These are phyloP conservation scores for Gymnosoma rotundatum DNA, from an alignment of 2,888 invertebrate species.

Conservation along the genomic window DNA sequence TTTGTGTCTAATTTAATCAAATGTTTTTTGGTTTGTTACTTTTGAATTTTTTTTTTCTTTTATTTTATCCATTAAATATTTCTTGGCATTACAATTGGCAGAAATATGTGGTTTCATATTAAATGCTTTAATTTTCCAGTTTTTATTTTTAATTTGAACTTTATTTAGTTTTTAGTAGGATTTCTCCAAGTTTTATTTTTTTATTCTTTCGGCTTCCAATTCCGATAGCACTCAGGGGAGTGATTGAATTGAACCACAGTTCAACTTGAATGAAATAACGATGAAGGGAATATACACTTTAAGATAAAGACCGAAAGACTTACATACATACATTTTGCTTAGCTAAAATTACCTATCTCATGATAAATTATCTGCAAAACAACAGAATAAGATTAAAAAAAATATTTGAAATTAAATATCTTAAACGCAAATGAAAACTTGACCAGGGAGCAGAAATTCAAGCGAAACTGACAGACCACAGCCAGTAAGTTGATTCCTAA, in stretches of 20 bases:
- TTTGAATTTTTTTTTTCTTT: neutral
- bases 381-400: neutral
- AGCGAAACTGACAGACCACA: neutral
- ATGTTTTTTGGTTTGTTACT: constrained; percentile 5
- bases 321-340: neutral
- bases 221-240: constrained; percentile 66
- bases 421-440: too few relatives aligned
- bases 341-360: neutral
- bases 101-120: constrained; percentile 54
- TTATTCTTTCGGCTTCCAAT: constrained; percentile 45
- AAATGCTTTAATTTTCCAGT: constrained; percentile 37
- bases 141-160: constrained; percentile 55
- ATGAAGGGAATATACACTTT: constrained; percentile 35
- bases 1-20: constrained; percentile 12
- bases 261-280: constrained; percentile 61
- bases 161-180: constrained; percentile 26
- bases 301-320: neutral
- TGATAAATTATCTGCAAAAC: neutral
- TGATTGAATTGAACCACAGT: constrained; percentile 69
- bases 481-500: neutral
- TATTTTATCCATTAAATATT: constrained; percentile 14
- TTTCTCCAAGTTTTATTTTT: constrained; percentile 8
- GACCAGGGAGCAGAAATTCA: neutral
- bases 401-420: neutral
- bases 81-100: constrained; percentile 55